phyloP scores from a whole-genome alignment of 2,113 vertebrate species.

The Octodon degus region DNA sequence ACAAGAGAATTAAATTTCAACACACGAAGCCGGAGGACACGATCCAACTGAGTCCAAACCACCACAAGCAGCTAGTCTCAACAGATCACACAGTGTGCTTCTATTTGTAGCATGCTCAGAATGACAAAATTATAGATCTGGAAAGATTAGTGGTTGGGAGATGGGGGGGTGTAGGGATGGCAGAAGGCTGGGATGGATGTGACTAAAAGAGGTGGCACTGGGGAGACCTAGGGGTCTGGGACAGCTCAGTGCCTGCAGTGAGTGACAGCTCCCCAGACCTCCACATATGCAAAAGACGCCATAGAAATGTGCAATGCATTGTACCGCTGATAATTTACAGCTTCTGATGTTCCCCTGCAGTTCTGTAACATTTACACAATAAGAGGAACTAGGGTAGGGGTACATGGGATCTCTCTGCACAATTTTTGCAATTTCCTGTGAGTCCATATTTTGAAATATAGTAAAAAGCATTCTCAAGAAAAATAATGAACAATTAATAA shows the following conservation, averaged over 20 bases:
- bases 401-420: not conserved
- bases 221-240: not conserved
- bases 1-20: not conserved
- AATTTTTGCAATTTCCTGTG: not conserved
- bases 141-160: not conserved
- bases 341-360: not conserved
- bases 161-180: no score
- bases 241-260: not conserved
- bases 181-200: not conserved
- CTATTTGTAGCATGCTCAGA: not conserved
- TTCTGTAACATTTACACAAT: not conserved
- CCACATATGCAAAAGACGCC: not conserved
- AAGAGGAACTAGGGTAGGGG: not conserved
- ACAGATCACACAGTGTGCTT: not conserved
- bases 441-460: conserved; percentile 33
- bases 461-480: not conserved
- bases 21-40: no score
- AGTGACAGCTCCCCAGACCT: not conserved
- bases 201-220: not conserved
- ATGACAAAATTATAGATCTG: not conserved
- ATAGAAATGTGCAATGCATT: not conserved
- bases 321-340: not conserved
- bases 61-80: not conserved
- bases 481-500: not conserved
- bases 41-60: not conserved